Evolutionary conservation across 2,797 vertebrate genomes (phyloP).

Genomic region (Coregonus suidteri): DNA sequence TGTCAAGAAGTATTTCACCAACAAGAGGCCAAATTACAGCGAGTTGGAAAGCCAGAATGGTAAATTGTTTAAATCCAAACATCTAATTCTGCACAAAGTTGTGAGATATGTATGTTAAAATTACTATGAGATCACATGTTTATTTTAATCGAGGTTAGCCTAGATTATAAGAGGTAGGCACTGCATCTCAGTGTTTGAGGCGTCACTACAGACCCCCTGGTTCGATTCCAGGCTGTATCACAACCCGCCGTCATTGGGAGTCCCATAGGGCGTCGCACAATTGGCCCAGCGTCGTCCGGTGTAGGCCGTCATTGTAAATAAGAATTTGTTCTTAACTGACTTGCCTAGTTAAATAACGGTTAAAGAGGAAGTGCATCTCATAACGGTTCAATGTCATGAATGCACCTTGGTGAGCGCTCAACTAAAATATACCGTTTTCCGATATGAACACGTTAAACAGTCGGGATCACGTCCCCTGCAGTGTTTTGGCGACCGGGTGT

Average conservation of each 20-base stretch:
- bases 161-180: neutral
- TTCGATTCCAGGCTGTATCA: too few species aligned
- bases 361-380: neutral
- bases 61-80: slow-evolving; percentile 57
- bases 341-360: too few species aligned
- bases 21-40: slow-evolving; percentile 90
- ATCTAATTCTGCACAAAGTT: neutral
- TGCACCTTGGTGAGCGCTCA: neutral
- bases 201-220: too few species aligned
- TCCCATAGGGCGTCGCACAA: too few species aligned
- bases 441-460: slow-evolving; percentile 36
- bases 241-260: too few species aligned
- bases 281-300: too few species aligned
- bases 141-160: neutral
- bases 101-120: neutral
- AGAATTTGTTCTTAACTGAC: too few species aligned
- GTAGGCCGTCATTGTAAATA: too few species aligned
- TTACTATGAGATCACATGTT: neutral
- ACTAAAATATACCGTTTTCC: neutral
- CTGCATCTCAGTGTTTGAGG: too few species aligned
- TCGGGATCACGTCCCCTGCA: slow-evolving; percentile 22
- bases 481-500: slow-evolving; percentile 28
- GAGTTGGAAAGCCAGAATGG: slow-evolving; percentile 87
- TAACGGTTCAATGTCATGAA: neutral
- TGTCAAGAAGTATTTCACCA: slow-evolving; percentile 91